Conservation (phyloP, 2,113 vertebrate species). For the Uropsilus gracilis region DNA sequence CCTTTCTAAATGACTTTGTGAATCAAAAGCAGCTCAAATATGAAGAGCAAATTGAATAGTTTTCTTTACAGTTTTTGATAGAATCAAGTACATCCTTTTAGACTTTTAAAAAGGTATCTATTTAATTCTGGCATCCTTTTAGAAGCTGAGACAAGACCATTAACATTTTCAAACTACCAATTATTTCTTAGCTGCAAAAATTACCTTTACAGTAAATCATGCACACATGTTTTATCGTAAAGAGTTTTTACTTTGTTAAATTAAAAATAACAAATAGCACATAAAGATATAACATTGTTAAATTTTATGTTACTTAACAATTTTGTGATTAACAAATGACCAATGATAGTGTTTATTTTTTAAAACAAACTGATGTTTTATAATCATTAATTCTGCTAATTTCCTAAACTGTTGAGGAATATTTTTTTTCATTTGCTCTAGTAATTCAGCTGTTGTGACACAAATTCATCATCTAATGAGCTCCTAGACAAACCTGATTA, state of each 20-base stretch:
- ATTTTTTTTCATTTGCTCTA: neutral
- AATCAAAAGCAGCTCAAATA: neutral
- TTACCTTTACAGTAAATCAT: constrained; percentile 44
- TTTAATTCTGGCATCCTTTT: neutral
- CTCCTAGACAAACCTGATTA: neutral
- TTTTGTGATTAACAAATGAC: neutral
- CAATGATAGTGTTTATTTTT: neutral
- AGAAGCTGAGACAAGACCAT: neutral
- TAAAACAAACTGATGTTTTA: constrained; percentile 6
- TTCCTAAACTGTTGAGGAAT: neutral
- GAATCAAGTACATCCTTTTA: neutral
- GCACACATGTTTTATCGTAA: neutral
- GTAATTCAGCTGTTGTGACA: neutral
- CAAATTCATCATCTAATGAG: neutral
- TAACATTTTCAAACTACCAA: neutral
- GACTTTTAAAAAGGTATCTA: constrained; percentile 6
- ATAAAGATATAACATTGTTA: constrained; percentile 11
- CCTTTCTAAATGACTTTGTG: neutral
- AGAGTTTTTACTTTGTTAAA: constrained; percentile 13
- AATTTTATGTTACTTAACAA: neutral
- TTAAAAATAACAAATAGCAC: constrained; percentile 21
- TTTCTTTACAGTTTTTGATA: neutral
- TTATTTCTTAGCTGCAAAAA: neutral
- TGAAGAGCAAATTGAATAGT: neutral
- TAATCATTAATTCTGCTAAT: constrained; percentile 9